Evolutionary conservation across 1,140 invertebrate genomes (phyloP).

Genomic region (Paraescarpia echinospica): DNA sequence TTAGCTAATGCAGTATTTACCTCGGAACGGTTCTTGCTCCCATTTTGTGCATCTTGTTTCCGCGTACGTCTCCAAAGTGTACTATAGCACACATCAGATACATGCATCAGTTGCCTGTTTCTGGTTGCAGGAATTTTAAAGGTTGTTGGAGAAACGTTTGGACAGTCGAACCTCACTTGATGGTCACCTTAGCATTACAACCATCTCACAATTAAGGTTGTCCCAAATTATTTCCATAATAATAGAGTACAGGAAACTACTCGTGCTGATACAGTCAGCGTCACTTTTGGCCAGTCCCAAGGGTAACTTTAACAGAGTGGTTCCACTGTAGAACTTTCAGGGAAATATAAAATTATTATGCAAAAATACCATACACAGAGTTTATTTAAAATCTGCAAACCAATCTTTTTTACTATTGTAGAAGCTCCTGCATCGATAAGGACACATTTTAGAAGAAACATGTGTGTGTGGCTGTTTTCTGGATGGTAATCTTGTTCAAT

Average conservation of each 20-base stretch:
- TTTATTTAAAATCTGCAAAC: not conserved
- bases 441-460: not conserved
- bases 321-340: not conserved
- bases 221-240: too few species aligned
- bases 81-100: slow-evolving; percentile 45
- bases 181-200: too few species aligned
- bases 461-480: too few species aligned
- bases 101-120: not conserved
- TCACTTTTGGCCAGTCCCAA: too few species aligned
- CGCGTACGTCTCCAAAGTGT: slow-evolving; percentile 63
- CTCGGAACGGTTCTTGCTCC: slow-evolving; percentile 60
- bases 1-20: slow-evolving; percentile 27
- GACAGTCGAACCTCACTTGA: too few species aligned
- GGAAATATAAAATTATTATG: not conserved
- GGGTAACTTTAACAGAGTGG: too few species aligned
- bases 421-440: not conserved
- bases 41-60: slow-evolving; percentile 62
- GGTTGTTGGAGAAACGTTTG: not conserved
- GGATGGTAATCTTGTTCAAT: too few species aligned
- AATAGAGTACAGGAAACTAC: too few species aligned
- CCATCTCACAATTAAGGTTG: too few species aligned
- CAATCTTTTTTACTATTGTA: not conserved
- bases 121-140: not conserved
- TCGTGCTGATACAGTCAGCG: too few species aligned
- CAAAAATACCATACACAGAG: not conserved